Evolutionary conservation across 2,113 vertebrate genomes (phyloP).

Genomic region (Cephalopterus ornatus): DNA sequence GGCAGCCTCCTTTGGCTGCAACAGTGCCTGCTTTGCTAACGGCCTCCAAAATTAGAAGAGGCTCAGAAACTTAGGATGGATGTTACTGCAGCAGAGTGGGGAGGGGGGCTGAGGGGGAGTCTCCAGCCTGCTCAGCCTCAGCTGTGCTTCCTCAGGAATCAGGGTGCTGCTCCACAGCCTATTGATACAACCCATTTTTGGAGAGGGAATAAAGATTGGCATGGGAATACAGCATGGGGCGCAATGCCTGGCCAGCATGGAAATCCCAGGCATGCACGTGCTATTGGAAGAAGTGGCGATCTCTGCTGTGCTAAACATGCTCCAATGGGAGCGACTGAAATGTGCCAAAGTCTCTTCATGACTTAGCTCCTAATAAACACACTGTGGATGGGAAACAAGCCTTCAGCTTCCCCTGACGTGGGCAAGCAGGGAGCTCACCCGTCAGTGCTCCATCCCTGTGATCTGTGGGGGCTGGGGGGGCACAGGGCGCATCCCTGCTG

Average conservation of each 20-base stretch:
- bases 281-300: not conserved
- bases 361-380: conserved; percentile 50
- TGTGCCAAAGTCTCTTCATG: conserved; percentile 38
- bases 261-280: not conserved
- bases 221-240: not conserved
- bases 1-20: conserved; percentile 54
- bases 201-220: not conserved
- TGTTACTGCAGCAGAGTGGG: conserved; percentile 15
- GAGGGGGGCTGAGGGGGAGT: not conserved
- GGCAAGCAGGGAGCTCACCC: not conserved
- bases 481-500: fast-evolving
- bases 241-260: not conserved
- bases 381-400: not conserved
- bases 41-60: conserved; percentile 65
- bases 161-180: not conserved
- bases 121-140: not conserved
- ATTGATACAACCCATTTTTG: not conserved
- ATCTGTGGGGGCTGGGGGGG: not conserved
- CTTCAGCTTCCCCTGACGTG: not conserved
- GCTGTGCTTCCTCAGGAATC: not conserved
- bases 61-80: conserved; percentile 46
- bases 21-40: conserved; percentile 24
- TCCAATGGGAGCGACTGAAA: not conserved
- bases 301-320: not conserved
- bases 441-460: fast-evolving